These are phyloP conservation scores for Oscheius myriophilus DNA, from an alignment of 2,888 invertebrate genomes.

Conservation along the genomic window DNA sequence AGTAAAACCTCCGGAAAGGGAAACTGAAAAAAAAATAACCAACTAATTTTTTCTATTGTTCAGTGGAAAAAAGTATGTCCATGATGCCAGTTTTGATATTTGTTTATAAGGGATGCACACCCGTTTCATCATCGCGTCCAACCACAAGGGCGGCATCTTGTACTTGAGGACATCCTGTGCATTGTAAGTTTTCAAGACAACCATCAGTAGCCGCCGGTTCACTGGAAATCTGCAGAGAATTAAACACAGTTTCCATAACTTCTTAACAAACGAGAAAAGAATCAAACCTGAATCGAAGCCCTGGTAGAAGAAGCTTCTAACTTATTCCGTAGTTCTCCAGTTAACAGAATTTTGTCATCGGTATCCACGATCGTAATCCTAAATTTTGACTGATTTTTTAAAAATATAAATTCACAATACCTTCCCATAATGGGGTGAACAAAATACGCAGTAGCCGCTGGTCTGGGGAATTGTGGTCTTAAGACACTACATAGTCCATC, in stretches of 20 bases:
- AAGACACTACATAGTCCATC: conserved; percentile 45
- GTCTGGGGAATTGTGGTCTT: conserved; percentile 53
- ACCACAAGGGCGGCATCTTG: conserved; percentile 54
- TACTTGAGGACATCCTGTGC: conserved; percentile 45
- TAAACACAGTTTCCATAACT: background rate
- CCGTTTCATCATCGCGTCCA: conserved; percentile 47
- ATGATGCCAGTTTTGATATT: background rate
- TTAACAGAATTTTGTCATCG: conserved; percentile 51
- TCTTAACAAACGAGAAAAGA: background rate
- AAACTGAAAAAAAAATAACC: conserved; percentile 25
- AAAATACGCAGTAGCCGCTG: conserved; percentile 46
- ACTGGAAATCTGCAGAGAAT: conserved; percentile 41
- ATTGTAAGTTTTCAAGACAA: conserved; percentile 39
- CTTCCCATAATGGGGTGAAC: conserved; percentile 53
- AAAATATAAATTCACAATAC: conserved; percentile 14
- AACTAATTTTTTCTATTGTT: background rate
- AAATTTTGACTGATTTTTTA: background rate
- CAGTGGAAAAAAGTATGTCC: too few relatives aligned
- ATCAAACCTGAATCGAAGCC: conserved; percentile 37
- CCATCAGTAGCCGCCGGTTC: conserved; percentile 38
- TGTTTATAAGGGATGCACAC: conserved; percentile 10
- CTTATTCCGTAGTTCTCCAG: conserved; percentile 49
- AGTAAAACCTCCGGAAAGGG: conserved; percentile 49
- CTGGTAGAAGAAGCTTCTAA: conserved; percentile 49
- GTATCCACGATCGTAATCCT: conserved; percentile 53